Base-by-base conservation (phyloP, 2,113 vertebrate genomes). In the Ivindomyrus marchei region DNA sequence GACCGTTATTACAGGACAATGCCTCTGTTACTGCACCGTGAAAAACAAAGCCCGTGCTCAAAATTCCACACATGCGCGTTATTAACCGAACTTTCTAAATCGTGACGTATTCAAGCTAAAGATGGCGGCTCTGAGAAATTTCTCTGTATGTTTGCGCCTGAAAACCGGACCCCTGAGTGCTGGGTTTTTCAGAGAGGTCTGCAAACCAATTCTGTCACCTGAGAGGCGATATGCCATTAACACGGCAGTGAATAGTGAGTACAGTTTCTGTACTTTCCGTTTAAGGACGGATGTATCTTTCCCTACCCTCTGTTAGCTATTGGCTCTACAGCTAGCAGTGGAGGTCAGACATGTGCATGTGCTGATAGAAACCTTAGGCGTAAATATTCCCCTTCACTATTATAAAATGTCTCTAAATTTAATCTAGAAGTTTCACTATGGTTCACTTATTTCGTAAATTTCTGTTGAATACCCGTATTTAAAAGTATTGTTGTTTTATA, bases 191-290 rank as follows among this genome's bases (percentile, higher is more conserved):
- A 36, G 84, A 89, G 85, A 56, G 39, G 80, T n/a, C 13, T 91
- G 88, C 39, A 31, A 58, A 19, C 91, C 90, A 74, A 36, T 70
- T 6, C 66, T 91, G 24, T 58, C 92, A 4, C 84, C 21, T 13
- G 89, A 45, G 56, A 94, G 91, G 87, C 86, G 91, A 49, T 94
- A 91, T 90, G 45, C 94, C 0, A 91, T 89, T n/a, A 83, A 90
- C 17, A 93, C 94, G 2, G 49, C 91, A 1, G 31, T 74, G 31
- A 94, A 90, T 85, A 74, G 96, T 96, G 93, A 96, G 95, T 95
- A 91, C 46, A 31, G 17, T 62, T 66, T 45, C 39, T 66, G 52
- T 42, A 42, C 36, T 62, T 39, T 88, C 56, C 31, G 9, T 62
- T 24, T 24, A 31, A 45, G 19, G 83, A 47, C 45, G 45, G 24